phyloP scores from a whole-genome alignment of 2,113 vertebrate species.

The Brachyistius frenatus region DNA sequence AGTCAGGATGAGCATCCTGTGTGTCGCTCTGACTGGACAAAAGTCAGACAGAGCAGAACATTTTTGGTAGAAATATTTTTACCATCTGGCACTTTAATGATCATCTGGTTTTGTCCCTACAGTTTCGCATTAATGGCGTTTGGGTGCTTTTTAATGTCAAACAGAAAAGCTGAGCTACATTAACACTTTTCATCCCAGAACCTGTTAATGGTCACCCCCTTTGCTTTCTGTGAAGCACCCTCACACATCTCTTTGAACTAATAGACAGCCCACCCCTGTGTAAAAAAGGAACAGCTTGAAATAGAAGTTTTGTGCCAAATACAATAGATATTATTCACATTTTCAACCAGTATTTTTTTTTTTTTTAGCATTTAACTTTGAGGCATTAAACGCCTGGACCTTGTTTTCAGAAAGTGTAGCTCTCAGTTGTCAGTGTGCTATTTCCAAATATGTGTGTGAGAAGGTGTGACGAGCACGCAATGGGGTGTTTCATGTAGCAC shows the following conservation, averaged over 20 bases:
- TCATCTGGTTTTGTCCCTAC: conserved; percentile 9
- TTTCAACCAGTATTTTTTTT: conserved; percentile 3
- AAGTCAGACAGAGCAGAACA: not conserved
- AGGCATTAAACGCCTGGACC: not conserved
- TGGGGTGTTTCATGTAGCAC: not conserved
- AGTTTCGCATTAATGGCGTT: conserved; percentile 35
- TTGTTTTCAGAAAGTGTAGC: not conserved
- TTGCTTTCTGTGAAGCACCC: conserved; percentile 13
- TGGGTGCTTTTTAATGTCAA: conserved; percentile 13
- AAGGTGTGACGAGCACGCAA: conserved; percentile 2
- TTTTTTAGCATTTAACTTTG: not conserved
- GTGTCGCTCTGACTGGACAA: not conserved
- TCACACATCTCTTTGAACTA: conserved; percentile 27
- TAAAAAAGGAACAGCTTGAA: not conserved
- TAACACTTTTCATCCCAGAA: conserved; percentile 39
- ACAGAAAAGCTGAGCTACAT: conserved; percentile 20
- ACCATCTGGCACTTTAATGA: not conserved
- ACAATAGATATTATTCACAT: not conserved
- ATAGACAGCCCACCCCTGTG: not conserved
- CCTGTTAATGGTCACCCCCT: conserved; percentile 33
- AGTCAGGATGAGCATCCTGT: not conserved
- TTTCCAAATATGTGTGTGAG: conserved; percentile 4
- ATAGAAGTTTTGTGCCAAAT: not conserved
- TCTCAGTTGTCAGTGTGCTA: not conserved
- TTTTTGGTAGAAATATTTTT: not conserved